Evolutionary conservation across 2,113 vertebrate genomes (phyloP).

Genomic region (Oreochromis niloticus): DNA sequence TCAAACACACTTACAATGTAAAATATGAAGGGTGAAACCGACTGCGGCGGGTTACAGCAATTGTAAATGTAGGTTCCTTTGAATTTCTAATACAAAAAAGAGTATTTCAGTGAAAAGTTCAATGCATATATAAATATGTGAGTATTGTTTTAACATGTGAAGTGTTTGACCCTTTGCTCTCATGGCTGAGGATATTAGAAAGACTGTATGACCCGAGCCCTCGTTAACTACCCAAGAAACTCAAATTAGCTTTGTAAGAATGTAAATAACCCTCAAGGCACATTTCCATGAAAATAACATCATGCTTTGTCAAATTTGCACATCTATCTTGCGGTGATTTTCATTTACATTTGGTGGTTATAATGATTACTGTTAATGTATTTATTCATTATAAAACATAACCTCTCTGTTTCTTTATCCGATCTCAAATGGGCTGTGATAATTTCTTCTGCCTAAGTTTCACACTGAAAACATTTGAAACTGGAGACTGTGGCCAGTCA

Average conservation of each 20-base stretch:
- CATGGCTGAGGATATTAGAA: not conserved
- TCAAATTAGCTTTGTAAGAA: not conserved
- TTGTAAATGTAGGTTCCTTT: not conserved
- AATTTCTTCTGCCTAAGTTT: not conserved
- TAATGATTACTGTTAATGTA: not conserved
- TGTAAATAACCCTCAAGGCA: not conserved
- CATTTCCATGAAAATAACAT: not conserved
- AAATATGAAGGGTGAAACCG: not conserved
- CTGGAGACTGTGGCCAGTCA: slow-evolving; percentile 42
- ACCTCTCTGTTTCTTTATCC: not conserved
- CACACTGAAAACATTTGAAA: slow-evolving; percentile 24
- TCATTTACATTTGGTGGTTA: not conserved
- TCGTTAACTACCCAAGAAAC: not conserved
- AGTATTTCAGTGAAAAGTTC: not conserved
- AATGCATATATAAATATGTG: not conserved
- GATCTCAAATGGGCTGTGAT: not conserved
- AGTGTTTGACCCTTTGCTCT: not conserved
- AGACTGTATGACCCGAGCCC: not conserved
- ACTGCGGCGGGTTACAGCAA: not conserved
- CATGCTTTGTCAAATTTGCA: not conserved
- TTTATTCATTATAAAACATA: not conserved
- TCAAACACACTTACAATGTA: not conserved
- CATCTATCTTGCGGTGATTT: not conserved
- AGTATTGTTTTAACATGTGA: not conserved
- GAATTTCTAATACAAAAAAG: not conserved